Evolutionary conservation across 1,140 invertebrate species (phyloP), one percentile per base, ranked within the genome.

Genomic region (Andrena cerasifolii): DNA sequence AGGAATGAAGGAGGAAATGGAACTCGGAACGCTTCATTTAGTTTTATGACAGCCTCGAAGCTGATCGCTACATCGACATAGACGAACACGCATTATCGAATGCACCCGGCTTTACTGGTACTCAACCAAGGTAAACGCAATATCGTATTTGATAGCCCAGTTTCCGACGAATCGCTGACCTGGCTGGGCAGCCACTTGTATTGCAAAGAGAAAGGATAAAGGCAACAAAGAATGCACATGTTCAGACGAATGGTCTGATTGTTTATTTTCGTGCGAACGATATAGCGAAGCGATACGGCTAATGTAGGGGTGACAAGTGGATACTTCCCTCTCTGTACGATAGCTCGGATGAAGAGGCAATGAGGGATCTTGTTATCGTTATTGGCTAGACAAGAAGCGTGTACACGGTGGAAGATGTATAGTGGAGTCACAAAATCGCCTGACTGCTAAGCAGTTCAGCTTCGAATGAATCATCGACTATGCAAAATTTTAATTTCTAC

Each of bases 311-410:
- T 81, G 80, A 87, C 83, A 87, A 87, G 85, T 87, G 85, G 86
- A 77, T 87, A 87, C 86, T 87, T 87, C 86, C 86, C 85, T 87
- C 85, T 87, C 86, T 66, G 77, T 79, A 74, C 84, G 84, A 85
- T 82, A 75, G 77, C 78, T 84, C 79, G 67, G 77, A 80, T 80
- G 78, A 86, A 85, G 79, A 84, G 80, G 59, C 80, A 86, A 85
- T 63, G 78, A 86, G 83, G 83, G 83, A 78, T 83, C 84, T 86
- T 77, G 80, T 86, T 77, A 83, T 58, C 78, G 81, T 87, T 86
- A 85, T 84, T 84, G 79, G 31, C 78, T 85, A 83, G 83, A 84
- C 78, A 78, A 81, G 73, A 71, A 82, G 49, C 67, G 77, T 81
- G 24, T 71, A 53, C 78, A 21, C 62, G 53, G 28, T n/a, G n/a